phyloP scores from a whole-genome alignment of 2,888 invertebrate species.

The Euplexia lucipara region DNA sequence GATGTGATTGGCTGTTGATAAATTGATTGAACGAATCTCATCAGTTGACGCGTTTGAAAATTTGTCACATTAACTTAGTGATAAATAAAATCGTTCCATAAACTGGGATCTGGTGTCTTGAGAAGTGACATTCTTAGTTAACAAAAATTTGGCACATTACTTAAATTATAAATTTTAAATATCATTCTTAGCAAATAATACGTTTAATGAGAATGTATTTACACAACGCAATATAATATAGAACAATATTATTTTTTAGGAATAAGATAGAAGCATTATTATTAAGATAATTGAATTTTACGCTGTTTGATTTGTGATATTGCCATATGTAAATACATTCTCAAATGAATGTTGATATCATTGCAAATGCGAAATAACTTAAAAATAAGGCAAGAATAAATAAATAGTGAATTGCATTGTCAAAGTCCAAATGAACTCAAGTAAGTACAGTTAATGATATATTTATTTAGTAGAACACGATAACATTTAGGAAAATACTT shows the following conservation, averaged over 20 bases:
- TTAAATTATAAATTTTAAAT: conserved; percentile 62
- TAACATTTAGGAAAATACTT: conserved; percentile 35
- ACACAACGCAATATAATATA: conserved; percentile 37
- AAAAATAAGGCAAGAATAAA: conserved; percentile 57
- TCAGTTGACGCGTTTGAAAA: too few relatives aligned
- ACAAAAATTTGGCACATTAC: conserved; percentile 73
- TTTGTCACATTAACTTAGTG: too few relatives aligned
- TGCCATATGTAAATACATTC: conserved; percentile 51
- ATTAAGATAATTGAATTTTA: conserved; percentile 37
- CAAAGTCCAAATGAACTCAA: conserved; percentile 38
- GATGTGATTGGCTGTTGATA: too few relatives aligned
- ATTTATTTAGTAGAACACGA: conserved; percentile 24
- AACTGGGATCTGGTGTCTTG: background rate
- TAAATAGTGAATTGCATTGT: conserved; percentile 41
- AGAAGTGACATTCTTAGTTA: conserved; percentile 15
- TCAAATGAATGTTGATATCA: conserved; percentile 6
- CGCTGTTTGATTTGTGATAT: conserved; percentile 25
- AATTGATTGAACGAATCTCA: too few relatives aligned
- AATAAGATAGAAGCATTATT: conserved; percentile 32
- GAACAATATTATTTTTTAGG: conserved; percentile 27
- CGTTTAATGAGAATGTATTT: conserved; percentile 35
- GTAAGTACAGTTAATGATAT: conserved; percentile 65
- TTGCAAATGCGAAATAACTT: conserved; percentile 33
- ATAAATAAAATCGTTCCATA: too few relatives aligned
- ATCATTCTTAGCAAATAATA: conserved; percentile 33